Evolutionary conservation across 2,113 vertebrate genomes (phyloP).

Genomic region (Eurypyga helias): DNA sequence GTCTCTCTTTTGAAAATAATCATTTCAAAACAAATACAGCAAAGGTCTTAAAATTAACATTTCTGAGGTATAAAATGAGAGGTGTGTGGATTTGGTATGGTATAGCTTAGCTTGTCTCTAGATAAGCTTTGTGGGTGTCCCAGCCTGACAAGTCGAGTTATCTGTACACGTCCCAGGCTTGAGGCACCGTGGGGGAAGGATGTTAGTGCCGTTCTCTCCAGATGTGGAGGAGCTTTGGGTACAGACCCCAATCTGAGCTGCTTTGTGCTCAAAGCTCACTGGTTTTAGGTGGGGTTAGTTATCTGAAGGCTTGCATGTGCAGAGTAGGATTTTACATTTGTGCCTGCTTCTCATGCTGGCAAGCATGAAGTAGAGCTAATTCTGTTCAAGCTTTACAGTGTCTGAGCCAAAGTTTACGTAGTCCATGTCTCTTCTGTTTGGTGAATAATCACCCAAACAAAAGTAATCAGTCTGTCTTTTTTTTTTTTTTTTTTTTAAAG

Average conservation of each 20-base stretch:
- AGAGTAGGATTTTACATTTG: not conserved
- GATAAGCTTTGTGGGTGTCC: not conserved
- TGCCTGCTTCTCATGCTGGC: not conserved
- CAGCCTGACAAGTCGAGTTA: not conserved
- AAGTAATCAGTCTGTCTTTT: not conserved
- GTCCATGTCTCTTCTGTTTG: not conserved
- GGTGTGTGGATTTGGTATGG: not conserved
- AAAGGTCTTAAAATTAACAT: not conserved
- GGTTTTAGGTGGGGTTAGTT: not conserved
- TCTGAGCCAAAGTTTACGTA: not conserved
- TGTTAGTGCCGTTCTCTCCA: not conserved
- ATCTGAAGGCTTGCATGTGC: not conserved
- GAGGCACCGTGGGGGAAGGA: fast-evolving
- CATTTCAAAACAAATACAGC: not conserved
- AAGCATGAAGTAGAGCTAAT: not conserved
- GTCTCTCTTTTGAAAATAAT: not conserved
- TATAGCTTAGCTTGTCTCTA: not conserved
- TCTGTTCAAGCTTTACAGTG: not conserved
- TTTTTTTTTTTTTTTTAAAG: not conserved
- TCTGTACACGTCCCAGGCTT: fast-evolving
- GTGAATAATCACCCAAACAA: not conserved
- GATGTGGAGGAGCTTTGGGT: too few species aligned
- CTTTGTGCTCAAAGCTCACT: not conserved
- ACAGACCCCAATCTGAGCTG: not conserved
- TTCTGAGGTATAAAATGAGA: not conserved